Conservation (phyloP, 2,113 vertebrate species). For the Myodes glareolus region DNA sequence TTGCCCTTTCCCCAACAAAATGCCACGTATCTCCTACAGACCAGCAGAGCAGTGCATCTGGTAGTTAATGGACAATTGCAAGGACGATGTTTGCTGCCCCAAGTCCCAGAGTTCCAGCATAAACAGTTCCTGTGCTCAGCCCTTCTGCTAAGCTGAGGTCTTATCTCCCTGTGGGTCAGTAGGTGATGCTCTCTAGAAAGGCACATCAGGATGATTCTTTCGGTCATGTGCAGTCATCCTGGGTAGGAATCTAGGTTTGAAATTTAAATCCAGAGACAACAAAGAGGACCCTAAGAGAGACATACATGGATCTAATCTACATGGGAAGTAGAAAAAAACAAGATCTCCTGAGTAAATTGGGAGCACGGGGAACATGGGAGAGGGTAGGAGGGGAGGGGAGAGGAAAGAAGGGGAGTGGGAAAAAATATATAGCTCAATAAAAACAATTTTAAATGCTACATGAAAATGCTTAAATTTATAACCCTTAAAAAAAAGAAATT, state of each 20-base stretch:
- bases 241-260: neutral
- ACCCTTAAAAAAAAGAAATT: neutral
- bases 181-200: neutral
- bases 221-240: neutral
- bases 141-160: neutral
- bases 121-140: neutral
- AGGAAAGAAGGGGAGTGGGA: too few species aligned
- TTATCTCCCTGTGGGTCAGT: neutral
- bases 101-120: neutral
- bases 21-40: neutral
- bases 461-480: too few species aligned
- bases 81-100: neutral
- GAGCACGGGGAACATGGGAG: too few species aligned
- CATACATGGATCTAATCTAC: too few species aligned
- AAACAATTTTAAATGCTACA: too few species aligned
- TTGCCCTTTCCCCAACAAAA: constrained; percentile 10
- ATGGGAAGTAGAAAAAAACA: too few species aligned
- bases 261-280: neutral
- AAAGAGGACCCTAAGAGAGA: too few species aligned
- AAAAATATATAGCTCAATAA: too few species aligned
- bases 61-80: neutral
- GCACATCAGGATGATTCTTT: neutral
- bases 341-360: too few species aligned
- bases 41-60: constrained; percentile 8
- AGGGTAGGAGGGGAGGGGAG: too few species aligned